Base-by-base conservation (phyloP, 2,888 invertebrate species). In the Imbricaverruca yamaguchii region DNA sequence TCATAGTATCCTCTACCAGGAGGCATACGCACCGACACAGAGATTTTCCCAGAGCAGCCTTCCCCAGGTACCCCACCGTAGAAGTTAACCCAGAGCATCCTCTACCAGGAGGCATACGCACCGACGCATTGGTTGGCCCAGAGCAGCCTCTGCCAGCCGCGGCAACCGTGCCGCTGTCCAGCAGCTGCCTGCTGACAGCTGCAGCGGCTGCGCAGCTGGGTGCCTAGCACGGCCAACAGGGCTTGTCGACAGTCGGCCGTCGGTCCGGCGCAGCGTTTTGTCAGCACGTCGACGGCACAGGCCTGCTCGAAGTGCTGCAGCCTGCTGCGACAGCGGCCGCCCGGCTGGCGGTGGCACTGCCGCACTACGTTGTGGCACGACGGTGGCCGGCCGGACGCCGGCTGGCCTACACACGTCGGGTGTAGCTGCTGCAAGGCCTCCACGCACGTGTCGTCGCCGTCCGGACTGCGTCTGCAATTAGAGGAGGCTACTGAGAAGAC, bases 91-190 rank as follows among this genome's bases (percentile, higher is more conserved):
- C n/a, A n/a, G 25, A 78, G 25, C 6, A 23, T 13, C 23, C 10
- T 79, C 53, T 23, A 23, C 53, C 55, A n/a, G 10, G 56, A 79
- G n/a, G 12, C 2, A 0, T 69, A 89, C 93, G 91, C 88, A 96
- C 96, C 95, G 85, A 96, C 95, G 87, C 96, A 96, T 81, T 95
- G 94, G 87, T 96, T 96, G 83, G 95, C 92, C 95, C 96, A 96
- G 67, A 96, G 90, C 69, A 95, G 90, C 82, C 95, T 88, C 86
- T 95, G 94, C 95, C 96, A 96, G 81, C 95, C 95, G 0, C 95
- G 90, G 85, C 96, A 96, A 86, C 94, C 93, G 87, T 95, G 94
- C 63, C 94, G 89, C 87, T 94, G 93, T 67, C 92, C 92, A 69
- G 85, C 83, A 80, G 84, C 84, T 9, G 83, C 80, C 8, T 82